Evolutionary conservation across 2,113 vertebrate genomes (phyloP), one percentile per base, ranked within the genome.

Genomic region (Probosciger aterrimus): DNA sequence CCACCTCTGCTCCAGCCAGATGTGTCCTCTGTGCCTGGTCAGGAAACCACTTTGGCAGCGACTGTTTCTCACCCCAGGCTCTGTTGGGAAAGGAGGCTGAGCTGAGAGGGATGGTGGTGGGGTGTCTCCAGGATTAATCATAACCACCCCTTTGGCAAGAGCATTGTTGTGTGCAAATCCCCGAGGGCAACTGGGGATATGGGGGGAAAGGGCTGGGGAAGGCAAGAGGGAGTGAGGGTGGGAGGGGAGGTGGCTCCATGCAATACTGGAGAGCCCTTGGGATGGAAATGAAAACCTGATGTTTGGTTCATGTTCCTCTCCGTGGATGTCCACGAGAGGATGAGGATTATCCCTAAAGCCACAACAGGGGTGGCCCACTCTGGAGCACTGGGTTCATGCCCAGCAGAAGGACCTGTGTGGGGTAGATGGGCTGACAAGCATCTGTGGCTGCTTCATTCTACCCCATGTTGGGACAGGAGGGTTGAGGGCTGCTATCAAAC

Each of bases 21-120:
- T 77, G 84, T 96, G 92, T 80, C 74, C 76, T 14, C 41, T 27
- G 5, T 69, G n/a, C 43, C 31, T 67, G 44, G 59, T 92, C 92
- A 96, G 95, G 92, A 97, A 97, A 88, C 64, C 55, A 24, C 9
- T 62, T 82, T 93, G 95, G 95, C 94, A 19, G 10, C 70, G 86
- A 73, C 19, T 2, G 1, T 71, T 79, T 59, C 75, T 96, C 0
- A 0, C 59, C 43, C 68, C 7, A 6, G 37, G 41, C 62, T 90
- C 77, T 10, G 19, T 28, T 47, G 79, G 80, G 70, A 83, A 92
- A 59, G 37, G 63, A 88, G n/a, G 19, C 76, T 63, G 41, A 86
- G 74, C 88, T 74, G 76, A 47, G 64, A 5, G 16, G 70, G 88
- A 41, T 3, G 2, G 84, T 67, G 71, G 86, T 5, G 7, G 57